Base-by-base conservation (phyloP, 2,113 vertebrate species). In the Rhinopomastus cyanomelas region DNA sequence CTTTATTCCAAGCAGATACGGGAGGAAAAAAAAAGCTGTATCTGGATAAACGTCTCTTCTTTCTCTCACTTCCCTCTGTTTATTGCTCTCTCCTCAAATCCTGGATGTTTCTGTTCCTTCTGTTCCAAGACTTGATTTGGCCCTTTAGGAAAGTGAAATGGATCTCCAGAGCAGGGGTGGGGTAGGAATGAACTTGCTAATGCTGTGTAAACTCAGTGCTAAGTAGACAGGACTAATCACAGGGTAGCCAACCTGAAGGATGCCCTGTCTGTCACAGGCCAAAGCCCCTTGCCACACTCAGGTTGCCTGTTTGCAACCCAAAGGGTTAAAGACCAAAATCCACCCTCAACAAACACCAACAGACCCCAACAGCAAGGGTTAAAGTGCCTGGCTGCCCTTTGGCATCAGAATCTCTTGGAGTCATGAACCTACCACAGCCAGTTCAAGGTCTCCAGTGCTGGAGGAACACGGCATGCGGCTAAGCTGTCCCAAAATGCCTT, bases 1-100 rank as follows among this genome's bases (percentile, higher is more conserved):
- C 85, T 96, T 93, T 90, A 94, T 74, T 81, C 39, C 69, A 72
- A 81, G 65, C 16, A 93, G 90, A 81, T 86, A 91, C 1, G 12
- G 62, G 92, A 73, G 42, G n/a, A n/a, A n/a, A n/a, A n/a, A n/a
- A 65, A 92, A 92, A 94, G 65, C 21, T 27, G 55, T 36, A 51
- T 30, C 21, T 62, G 42, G 52, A 26, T 69, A 89, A 55, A 0
- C 18, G 69, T 49, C 65, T 44, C n/a, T 66, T 48, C 67, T 37
- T 68, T 62, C 42, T 71, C 76, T 81, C 11, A 14, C 9, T 22
- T 13, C 8, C 4, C 16, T 22, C 65, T 48, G 34, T 46, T 92
- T 66, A 78, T 66, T 20, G 2, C 34, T 48, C 9, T 85, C 34
- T 81, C 61, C 42, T 11, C 46, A 72, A 22, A 83, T 34, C n/a